Evolutionary conservation across 2,113 vertebrate genomes (phyloP).

Genomic region (human (Homo sapiens)): DNA sequence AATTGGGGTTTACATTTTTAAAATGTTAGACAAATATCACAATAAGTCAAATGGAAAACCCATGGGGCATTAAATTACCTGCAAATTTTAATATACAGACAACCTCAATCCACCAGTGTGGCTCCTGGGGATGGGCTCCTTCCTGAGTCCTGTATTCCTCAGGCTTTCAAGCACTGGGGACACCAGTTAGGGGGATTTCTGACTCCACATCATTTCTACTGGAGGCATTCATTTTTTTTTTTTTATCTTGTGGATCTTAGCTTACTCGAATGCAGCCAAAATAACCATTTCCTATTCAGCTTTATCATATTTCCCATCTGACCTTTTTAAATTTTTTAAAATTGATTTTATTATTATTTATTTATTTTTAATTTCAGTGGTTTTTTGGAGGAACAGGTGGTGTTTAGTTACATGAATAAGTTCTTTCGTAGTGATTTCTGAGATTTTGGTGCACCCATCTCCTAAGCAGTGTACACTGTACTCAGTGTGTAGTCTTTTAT

Average conservation of each 20-base stretch:
- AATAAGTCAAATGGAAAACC: conserved; percentile 40
- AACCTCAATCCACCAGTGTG: not conserved
- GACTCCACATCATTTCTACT: not conserved
- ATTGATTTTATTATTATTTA: no score
- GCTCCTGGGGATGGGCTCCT: not conserved
- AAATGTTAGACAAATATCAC: not conserved
- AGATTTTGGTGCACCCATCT: no score
- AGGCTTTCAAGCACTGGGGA: not conserved
- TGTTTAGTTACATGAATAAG: no score
- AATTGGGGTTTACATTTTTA: not conserved
- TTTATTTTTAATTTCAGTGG: no score
- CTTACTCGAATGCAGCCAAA: not conserved
- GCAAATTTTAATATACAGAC: not conserved
- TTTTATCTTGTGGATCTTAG: not conserved
- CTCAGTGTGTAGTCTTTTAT: no score
- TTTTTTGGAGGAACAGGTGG: no score
- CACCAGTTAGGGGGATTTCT: not conserved
- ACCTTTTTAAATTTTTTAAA: not conserved
- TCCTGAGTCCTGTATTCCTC: not conserved
- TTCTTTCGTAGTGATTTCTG: no score
- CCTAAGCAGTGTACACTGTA: no score
- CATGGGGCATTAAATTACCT: not conserved
- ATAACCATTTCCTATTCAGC: not conserved
- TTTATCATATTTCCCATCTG: not conserved
- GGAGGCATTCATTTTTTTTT: not conserved